Evolutionary conservation across 2,797 vertebrate species (phyloP), one percentile per base, ranked within the genome.

Genomic region (Psittacula echo): DNA sequence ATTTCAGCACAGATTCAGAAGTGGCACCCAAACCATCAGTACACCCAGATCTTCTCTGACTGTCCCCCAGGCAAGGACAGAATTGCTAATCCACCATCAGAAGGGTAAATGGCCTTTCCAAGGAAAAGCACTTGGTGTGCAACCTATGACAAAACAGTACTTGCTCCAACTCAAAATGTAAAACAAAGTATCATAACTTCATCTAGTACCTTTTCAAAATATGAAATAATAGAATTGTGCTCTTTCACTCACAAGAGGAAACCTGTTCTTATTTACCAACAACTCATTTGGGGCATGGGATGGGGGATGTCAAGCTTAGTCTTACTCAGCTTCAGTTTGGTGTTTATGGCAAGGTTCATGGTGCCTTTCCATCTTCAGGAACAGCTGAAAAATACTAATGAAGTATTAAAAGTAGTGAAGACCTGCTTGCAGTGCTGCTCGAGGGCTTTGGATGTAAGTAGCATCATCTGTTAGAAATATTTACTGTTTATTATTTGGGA

Each of bases 21-120:
- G 53, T 0, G 0, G 47, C 14, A 11, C 62, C 74, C 70, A 60
- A 75, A 75, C 6, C 3, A 2, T 8, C n/a, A 61, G 13, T 22
- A 37, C 42, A 53, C 13, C 6, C 47, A 51, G 37, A 44, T 51
- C 44, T 73, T 30, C 47, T 72, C 30, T 45, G 44, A 41, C 44
- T 80, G 32, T 23, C 13, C n/a, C 30, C 51, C 13, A 67, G 16
- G 32, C 32, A n/a, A 71, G 79, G 17, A 90, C 19, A 83, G 20
- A 32, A 68, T 84, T 56, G 23, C n/a, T 71, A 44, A 58, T 32
- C 17, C 32, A 42, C 23, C 73, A n/a, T 34, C 48, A 62, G 72
- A 47, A 80, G 18, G 30, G 48, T 48, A 50, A 44, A 48, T 6
- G 32, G 65, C 68, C 39, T 72, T 73, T 62, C 70, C 34, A 39